Percentiles rank a stretch among this genome's conserved stretches.
These are phyloP conservation scores for Hycleus cichorii DNA, from an alignment of 1,140 invertebrate genomes.

Conservation along the genomic window DNA sequence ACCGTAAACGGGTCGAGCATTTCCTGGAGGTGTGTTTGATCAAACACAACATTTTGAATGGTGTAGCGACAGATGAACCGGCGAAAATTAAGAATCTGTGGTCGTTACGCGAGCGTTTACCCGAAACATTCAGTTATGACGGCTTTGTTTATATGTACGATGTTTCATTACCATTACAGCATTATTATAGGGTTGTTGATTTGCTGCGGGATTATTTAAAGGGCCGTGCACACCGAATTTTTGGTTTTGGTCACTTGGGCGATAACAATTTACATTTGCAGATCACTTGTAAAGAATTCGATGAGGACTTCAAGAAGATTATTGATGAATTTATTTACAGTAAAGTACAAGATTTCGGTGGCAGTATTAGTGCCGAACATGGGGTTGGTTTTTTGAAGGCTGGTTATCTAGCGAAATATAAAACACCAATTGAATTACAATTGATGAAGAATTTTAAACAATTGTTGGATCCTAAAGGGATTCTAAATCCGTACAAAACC, in stretches of 20 bases:
- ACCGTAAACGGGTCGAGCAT: slow-evolving; percentile 73
- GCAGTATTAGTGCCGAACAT: slow-evolving; percentile 93
- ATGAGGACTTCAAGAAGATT: slow-evolving; percentile 53
- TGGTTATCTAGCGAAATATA: slow-evolving; percentile 76
- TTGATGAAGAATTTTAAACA: slow-evolving; percentile 80
- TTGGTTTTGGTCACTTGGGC: slow-evolving; percentile 89
- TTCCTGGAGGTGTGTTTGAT: slow-evolving; percentile 72
- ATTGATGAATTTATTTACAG: slow-evolving; percentile 88
- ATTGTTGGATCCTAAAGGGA: slow-evolving; percentile 84
- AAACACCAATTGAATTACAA: slow-evolving; percentile 44
- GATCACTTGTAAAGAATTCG: slow-evolving; percentile 63
- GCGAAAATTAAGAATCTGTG: slow-evolving; percentile 71
- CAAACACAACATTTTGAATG: slow-evolving; percentile 67
- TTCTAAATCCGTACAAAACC: slow-evolving; percentile 95
- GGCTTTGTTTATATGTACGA: slow-evolving; percentile 95
- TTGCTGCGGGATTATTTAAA: slow-evolving; percentile 59
- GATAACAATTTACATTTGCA: slow-evolving; percentile 91
- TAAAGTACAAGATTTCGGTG: slow-evolving; percentile 65
- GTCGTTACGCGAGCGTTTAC: slow-evolving; percentile 76
- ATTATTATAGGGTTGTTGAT: slow-evolving; percentile 77
- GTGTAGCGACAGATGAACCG: slow-evolving; percentile 71
- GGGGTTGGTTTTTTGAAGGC: slow-evolving; percentile 88
- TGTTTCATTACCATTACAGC: slow-evolving; percentile 72
- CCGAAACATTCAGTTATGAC: slow-evolving; percentile 66
- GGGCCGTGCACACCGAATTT: slow-evolving; percentile 51